Evolutionary conservation across 2,113 vertebrate genomes (phyloP), one percentile per base, ranked within the genome.

Genomic region (Passer domesticus): DNA sequence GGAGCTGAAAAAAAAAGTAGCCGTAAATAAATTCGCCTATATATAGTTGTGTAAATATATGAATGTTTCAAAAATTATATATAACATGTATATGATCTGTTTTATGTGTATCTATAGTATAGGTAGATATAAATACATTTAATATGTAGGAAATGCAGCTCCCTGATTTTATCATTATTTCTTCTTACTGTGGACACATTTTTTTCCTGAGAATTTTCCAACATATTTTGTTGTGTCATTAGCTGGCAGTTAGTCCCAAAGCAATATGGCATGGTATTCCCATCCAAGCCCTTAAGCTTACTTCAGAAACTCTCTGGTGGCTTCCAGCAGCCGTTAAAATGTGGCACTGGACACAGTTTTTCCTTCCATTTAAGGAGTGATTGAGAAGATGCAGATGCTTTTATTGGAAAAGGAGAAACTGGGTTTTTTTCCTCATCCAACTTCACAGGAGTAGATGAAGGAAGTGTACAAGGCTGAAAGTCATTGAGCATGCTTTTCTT

Each of bases 321-420:
- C 47, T 89, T 87, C 94, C 81, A 94, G 91, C 83, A 86, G 66
- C 74, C 0, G 0, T 64, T 90, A 64, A 74, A 58, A 89, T 1
- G 8, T 91, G 69, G 91, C 77, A 56, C 31, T 5, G 5, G 80
- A 44, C 4, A 3, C 0, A 4, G 6, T 83, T 93, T 93, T 93
- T 50, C 73, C 60, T 83, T 77, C 91, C 83, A 63, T 93, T 94
- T 96, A 81, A 77, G 86, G 56, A 78, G 47, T 82, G 87, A 89
- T 75, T 75, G 77, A 91, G 80, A 75, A 92, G 64, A 84, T 10
- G 1, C 56, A 43, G 60, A 92, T 94, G 66, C 59, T 94, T 91
- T 82, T 89, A 84, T 86, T 82, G 66, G 37, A 72, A 93, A 92
- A 92, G n/a, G 69, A 89, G 52, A 91, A 92, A 68, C 44, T 4